Evolutionary conservation across 2,888 invertebrate genomes (phyloP), one percentile per base, ranked within the genome.

Genomic region (Tenthredo livida): DNA sequence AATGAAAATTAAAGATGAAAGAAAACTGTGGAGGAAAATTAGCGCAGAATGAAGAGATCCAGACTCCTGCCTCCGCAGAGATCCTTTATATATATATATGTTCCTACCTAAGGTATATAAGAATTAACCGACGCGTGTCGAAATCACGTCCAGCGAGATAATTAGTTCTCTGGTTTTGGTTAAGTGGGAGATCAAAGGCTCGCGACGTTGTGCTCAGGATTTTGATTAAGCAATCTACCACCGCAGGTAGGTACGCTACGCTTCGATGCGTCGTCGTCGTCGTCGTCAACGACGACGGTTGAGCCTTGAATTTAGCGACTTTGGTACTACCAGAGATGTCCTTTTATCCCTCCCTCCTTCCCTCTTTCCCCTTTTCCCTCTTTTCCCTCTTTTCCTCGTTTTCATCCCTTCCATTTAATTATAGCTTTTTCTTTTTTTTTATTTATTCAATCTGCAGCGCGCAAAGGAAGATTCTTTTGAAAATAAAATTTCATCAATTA

Each of bases 151-250:
- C 77, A 77, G 54, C 50, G 77, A 77, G 77, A 77, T 77, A 77
- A 77, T 77, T 77, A 80, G 78, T 80, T 80, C 58, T 61, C 61
- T 40, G 58, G 58, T 58, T 80, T 61, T 80, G 58, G 78, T 50
- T 73, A 80, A 80, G 78, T 80, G 78, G 61, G 78, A 80, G 78
- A 80, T 80, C 78, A 80, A 80, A 80, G 78, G 61, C 58, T 37
- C n/a, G 17, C 33, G 33, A 58, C 77, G 77, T 50, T 58, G 78
- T 61, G 40, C 78, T 40, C 17, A 40, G 61, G 78, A 80, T 80
- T 61, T 80, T 61, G 78, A 80, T 80, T 37, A 37, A 61, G 78
- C 78, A 61, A 80, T 80, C 78, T 61, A n/a, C 33, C 67, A 80
- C 78, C 78, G 78, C 61, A 29, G 80, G 80, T 37, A 61, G 61